Evolutionary conservation across 2,888 invertebrate genomes (phyloP), one percentile per base, ranked within the genome.

Genomic region (Lepidonotus clava): DNA sequence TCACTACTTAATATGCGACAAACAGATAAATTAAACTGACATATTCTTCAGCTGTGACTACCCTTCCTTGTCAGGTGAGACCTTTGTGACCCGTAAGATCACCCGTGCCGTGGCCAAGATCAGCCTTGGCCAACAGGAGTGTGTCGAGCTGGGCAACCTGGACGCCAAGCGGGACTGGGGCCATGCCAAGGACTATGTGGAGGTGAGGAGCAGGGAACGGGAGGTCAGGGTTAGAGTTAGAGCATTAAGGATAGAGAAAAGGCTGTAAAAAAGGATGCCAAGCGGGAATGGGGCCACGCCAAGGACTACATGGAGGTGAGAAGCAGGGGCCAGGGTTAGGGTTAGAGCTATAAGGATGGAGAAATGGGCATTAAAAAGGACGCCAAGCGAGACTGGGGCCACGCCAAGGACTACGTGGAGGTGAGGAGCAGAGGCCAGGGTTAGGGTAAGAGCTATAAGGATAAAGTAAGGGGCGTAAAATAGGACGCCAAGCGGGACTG

Each of bases 161-260:
- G 98, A 99, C 94, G 97, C 99, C 24, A 97, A 97, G 93, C 95
- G 99, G 92, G 99, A 99, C 94, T 99, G 99, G 99, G 99, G 99
- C 14, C 95, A 95, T 90, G 94, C 94, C 41, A 97, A 96, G 94
- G 99, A 99, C 95, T 99, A 98, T 94, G 97, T 99, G 8, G 97
- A 98, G 96, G 97, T 97, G 93, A 92, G 92, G 89, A 66, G 18
- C 8, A 46, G 8, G 18, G 46, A 11, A 46, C 46, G 8, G 46
- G 8, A 18, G 46, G 8, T 46, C n/a, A n/a, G n/a, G n/a, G n/a
- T n/a, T n/a, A n/a, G n/a, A n/a, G n/a, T n/a, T n/a, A n/a, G n/a
- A n/a, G n/a, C n/a, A n/a, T n/a, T n/a, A n/a, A n/a, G n/a, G n/a
- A n/a, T n/a, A n/a, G n/a, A n/a, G n/a, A n/a, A n/a, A n/a, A n/a